A percentile compares a stretch with the other conserved stretches of the same genome.
These are phyloP conservation scores for Cricetomys ansorgei DNA, from an alignment of 2,113 vertebrate species.

Conservation along the genomic window DNA sequence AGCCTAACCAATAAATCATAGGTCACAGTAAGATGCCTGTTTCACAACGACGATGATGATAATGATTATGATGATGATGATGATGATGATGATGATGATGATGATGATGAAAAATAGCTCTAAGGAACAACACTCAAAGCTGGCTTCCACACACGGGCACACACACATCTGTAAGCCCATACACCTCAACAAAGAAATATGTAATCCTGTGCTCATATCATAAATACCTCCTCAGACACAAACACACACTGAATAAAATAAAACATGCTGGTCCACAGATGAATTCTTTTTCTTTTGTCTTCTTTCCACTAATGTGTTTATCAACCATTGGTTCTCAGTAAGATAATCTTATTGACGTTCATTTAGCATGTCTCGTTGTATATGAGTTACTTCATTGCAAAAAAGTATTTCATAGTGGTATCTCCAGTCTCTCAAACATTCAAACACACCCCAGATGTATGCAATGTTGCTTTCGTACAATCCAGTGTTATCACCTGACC, in stretches of 20 bases:
- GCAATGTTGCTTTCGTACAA: not conserved
- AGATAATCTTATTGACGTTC: not conserved
- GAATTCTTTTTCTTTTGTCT: not conserved
- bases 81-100: too few species aligned
- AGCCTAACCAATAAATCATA: not conserved
- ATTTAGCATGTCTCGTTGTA: not conserved
- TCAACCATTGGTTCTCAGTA: not conserved
- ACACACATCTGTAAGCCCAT: not conserved
- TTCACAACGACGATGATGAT: not conserved
- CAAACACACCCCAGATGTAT: not conserved
- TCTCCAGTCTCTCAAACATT: not conserved
- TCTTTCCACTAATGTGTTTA: not conserved
- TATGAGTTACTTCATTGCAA: not conserved
- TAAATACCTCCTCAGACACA: not conserved
- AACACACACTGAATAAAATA: too few species aligned
- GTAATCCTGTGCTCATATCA: too few species aligned
- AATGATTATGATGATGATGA: too few species aligned
- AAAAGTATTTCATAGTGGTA: not conserved
- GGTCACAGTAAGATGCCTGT: not conserved
- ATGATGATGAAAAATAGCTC: not conserved
- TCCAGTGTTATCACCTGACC: accelerated
- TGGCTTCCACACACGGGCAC: too few species aligned
- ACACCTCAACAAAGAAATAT: not conserved
- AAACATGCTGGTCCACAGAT: not conserved
- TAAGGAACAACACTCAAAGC: not conserved